Base-by-base conservation (phyloP, 1,140 invertebrate genomes). In the Copidosoma floridanum region DNA sequence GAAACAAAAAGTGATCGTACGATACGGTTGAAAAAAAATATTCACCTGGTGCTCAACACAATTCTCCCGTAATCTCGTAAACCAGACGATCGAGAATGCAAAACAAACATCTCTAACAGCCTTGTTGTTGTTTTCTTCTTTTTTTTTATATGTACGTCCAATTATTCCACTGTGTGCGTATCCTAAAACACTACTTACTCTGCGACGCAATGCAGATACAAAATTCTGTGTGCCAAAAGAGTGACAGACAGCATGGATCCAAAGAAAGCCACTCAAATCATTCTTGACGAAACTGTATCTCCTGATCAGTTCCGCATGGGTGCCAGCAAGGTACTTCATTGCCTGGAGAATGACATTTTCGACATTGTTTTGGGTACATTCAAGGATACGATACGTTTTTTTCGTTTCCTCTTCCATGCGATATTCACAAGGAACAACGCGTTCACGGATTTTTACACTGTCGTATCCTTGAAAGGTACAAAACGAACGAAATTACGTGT, bases 291-390 rank as follows among this genome's bases (percentile, higher is more conserved):
- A 70, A 87, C 88, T 79, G 84, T 98, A 80, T 93, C 96, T 74
- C 82, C 87, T 65, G 93, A 97, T 81, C 93, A 95, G 81, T 99
- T 90, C 85, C 88, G 95, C 75, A 82, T 98, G 79, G 97, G 97
- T 84, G 89, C 90, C 81, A 98, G 95, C 61, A 99, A 99, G 92
- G 95, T 93, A 89, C 66, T 57, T 57, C 29, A 57, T 48, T 4
- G 18, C 46, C 47, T 53, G 20, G 16, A n/a, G n/a, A n/a, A n/a
- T n/a, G n/a, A n/a, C n/a, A n/a, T n/a, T n/a, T n/a, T n/a, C n/a
- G n/a, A n/a, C n/a, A n/a, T n/a, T n/a, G n/a, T n/a, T n/a, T n/a
- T n/a, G n/a, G n/a, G n/a, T n/a, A n/a, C n/a, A n/a, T n/a, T n/a
- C n/a, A n/a, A n/a, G n/a, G n/a, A n/a, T n/a, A n/a, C n/a, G n/a